Percentiles rank a stretch among this genome's conserved stretches.
phyloP scores from a whole-genome alignment of 1,140 invertebrate species.

The Drosophila tristis region DNA sequence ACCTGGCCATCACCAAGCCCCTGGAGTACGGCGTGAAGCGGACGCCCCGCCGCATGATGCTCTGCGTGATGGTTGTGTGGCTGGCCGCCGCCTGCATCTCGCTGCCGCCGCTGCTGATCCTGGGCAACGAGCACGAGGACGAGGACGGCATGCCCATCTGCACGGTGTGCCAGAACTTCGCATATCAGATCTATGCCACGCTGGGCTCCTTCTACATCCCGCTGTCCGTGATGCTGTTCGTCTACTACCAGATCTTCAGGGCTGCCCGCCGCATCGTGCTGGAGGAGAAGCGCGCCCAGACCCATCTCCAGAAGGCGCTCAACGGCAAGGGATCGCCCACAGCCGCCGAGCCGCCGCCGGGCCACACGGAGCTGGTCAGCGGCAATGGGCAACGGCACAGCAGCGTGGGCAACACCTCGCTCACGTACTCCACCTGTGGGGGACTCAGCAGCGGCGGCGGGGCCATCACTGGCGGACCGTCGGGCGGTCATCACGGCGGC shows the following conservation, averaged over 20 bases:
- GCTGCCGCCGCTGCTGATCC: slow-evolving; percentile 93
- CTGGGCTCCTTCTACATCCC: slow-evolving; percentile 96
- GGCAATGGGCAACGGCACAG: slow-evolving; percentile 69
- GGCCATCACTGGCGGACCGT: slow-evolving; percentile 36
- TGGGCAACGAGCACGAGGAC: slow-evolving; percentile 92
- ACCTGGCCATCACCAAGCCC: slow-evolving; percentile 96
- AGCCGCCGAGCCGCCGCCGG: slow-evolving; percentile 56
- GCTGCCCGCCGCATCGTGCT: slow-evolving; percentile 93
- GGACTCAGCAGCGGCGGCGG: slow-evolving; percentile 62
- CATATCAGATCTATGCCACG: slow-evolving; percentile 95
- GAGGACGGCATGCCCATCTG: slow-evolving; percentile 88
- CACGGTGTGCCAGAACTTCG: slow-evolving; percentile 93
- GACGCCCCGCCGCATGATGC: slow-evolving; percentile 92
- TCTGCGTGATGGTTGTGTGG: slow-evolving; percentile 95
- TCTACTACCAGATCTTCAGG: slow-evolving; percentile 96
- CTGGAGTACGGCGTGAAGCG: slow-evolving; percentile 95
- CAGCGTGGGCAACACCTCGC: slow-evolving; percentile 72
- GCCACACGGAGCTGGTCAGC: slow-evolving; percentile 74
- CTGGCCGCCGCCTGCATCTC: slow-evolving; percentile 94
- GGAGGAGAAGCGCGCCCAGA: slow-evolving; percentile 93
- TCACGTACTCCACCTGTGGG: slow-evolving; percentile 74
- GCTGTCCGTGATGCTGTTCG: slow-evolving; percentile 94
- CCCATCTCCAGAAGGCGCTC: slow-evolving; percentile 91
- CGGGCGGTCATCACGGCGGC: slow-evolving; percentile 30
- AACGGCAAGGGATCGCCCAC: slow-evolving; percentile 87